Base-by-base conservation (phyloP, 2,797 vertebrate species). In the Anguilla megastoma region DNA sequence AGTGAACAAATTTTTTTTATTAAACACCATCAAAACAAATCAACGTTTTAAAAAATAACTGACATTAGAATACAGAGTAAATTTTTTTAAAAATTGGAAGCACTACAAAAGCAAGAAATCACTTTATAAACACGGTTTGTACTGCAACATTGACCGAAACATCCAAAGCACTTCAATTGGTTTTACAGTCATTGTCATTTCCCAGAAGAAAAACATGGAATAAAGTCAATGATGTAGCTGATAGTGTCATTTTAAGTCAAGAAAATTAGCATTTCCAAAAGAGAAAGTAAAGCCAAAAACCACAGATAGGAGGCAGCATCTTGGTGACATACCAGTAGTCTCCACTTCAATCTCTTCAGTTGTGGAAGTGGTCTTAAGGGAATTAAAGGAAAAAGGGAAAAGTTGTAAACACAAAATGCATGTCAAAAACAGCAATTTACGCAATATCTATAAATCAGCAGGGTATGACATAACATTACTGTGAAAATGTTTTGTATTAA, bases 291-390 rank as follows among this genome's bases (percentile, higher is more conserved):
- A 82, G 90, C 91, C 92, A 91, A 93, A 92, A 94, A 90, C 86
- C 84, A 91, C 92, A 93, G 94, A 94, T 95, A 92, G 90, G 90
- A 89, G 92, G 91, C 95, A 95, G 95, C 97, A 98, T 99, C 98
- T 98, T 99, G 97, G 92, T 95, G 96, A 97, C 95, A 96, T 97
- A 97, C 93, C 97, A 96, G 97, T 91, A 94, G 96, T 96, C 93
- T 98, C 96, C 97, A 96, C 95, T 96, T 97, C 97, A 97, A 96
- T 94, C 95, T 96, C 96, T 87, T 91, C 95, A 94, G 96, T 95
- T 96, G 95, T 97, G 94, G 96, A 95, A 79, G 52, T 96, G 92
- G 95, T 97, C 97, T 99, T 99, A 96, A 98, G 97, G 95, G 96
- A 97, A 97, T 97, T 94, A 96, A 96, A 94, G 95, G 95, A 96